phyloP scores from a whole-genome alignment of 2,113 vertebrate species.

The Willisornis vidua region DNA sequence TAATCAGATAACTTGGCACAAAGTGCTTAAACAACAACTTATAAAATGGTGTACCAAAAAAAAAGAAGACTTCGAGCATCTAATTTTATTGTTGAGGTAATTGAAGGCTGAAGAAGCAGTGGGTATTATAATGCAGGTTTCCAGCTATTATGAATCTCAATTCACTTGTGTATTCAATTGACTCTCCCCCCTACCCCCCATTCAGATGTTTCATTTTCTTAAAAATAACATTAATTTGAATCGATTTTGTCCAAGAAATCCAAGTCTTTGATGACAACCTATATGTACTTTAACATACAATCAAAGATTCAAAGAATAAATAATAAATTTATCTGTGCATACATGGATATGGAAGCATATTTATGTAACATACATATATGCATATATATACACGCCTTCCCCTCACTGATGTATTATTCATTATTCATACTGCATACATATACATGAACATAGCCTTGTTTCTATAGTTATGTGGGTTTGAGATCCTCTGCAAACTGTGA shows the following conservation, averaged over 20 bases:
- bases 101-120: neutral
- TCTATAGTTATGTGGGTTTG: neutral
- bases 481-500: neutral
- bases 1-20: neutral
- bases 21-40: neutral
- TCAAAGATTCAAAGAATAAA: neutral
- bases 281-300: neutral
- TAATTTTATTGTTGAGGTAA: neutral
- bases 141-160: neutral
- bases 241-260: neutral
- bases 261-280: neutral
- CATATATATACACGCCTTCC: too few species aligned
- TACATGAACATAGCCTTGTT: neutral
- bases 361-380: too few species aligned
- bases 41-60: neutral
- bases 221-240: neutral
- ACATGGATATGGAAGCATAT: neutral
- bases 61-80: neutral
- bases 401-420: neutral
- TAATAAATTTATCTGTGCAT: neutral
- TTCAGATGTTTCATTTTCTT: neutral
- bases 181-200: neutral
- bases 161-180: neutral
- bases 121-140: neutral
- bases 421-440: neutral